Conservation (phyloP, 2,113 vertebrate genomes). For the Vireo altiloquus region DNA sequence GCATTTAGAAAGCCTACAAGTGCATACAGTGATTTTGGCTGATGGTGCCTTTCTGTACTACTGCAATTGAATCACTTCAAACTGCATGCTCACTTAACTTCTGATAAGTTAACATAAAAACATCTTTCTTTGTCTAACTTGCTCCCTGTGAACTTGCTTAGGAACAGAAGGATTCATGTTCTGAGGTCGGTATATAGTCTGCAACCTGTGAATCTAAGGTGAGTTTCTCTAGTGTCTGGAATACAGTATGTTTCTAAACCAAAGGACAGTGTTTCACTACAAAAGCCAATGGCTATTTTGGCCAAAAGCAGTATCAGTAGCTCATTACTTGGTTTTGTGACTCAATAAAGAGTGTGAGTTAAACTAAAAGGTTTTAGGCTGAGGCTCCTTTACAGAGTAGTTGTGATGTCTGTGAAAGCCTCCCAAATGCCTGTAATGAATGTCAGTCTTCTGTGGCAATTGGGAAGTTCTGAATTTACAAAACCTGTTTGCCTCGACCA, state of each 20-base stretch:
- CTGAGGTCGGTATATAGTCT: background rate
- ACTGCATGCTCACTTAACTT: background rate
- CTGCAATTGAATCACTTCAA: background rate
- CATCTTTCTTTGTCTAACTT: background rate
- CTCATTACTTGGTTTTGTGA: background rate
- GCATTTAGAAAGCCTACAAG: background rate
- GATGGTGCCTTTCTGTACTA: background rate
- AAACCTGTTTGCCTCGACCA: fast-evolving
- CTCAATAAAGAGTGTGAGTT: background rate
- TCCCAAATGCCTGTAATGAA: background rate
- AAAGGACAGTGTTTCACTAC: background rate
- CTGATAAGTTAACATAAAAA: background rate
- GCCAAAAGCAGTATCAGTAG: background rate
- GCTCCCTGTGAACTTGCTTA: background rate
- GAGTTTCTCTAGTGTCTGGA: background rate
- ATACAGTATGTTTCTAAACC: background rate
- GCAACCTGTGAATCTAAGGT: background rate
- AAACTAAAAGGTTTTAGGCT: background rate
- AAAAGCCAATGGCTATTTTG: background rate
- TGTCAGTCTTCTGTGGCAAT: background rate
- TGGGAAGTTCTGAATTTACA: background rate
- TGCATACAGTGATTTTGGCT: background rate
- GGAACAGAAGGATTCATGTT: background rate
- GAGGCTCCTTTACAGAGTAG: background rate
- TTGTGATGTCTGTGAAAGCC: background rate